Evolutionary conservation across 2,113 vertebrate genomes (phyloP).

Genomic region (Odocoileus virginianus): DNA sequence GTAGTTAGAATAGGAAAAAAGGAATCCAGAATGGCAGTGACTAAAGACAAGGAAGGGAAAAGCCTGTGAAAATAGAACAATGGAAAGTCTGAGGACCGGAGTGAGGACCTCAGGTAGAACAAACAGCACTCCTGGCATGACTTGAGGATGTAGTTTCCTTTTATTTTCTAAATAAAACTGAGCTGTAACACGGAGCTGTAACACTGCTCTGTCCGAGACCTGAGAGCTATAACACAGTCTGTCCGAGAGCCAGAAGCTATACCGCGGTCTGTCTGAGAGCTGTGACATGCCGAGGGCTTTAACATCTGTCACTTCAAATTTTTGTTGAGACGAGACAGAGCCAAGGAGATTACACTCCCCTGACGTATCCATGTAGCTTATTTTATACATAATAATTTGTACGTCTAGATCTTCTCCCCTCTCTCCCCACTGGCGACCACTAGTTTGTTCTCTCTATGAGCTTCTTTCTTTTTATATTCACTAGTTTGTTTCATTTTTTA

Average conservation of each 20-base stretch:
- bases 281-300: background rate
- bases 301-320: background rate
- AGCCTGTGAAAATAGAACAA: background rate
- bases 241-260: background rate
- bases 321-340: background rate
- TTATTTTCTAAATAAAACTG: background rate
- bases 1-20: background rate
- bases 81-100: background rate
- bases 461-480: background rate
- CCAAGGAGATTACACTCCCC: background rate
- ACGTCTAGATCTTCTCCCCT: background rate
- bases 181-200: background rate
- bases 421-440: background rate
- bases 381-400: background rate
- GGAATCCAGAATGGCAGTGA: background rate
- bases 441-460: background rate
- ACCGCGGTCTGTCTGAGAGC: background rate
- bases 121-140: background rate
- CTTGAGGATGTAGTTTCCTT: background rate
- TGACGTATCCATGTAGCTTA: background rate
- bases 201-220: background rate
- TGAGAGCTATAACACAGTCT: background rate
- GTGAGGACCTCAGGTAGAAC: background rate
- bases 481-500: background rate
- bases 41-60: background rate